These are phyloP conservation scores for Oscheius onirici DNA, from an alignment of 2,888 invertebrate genomes.

Conservation along the genomic window DNA sequence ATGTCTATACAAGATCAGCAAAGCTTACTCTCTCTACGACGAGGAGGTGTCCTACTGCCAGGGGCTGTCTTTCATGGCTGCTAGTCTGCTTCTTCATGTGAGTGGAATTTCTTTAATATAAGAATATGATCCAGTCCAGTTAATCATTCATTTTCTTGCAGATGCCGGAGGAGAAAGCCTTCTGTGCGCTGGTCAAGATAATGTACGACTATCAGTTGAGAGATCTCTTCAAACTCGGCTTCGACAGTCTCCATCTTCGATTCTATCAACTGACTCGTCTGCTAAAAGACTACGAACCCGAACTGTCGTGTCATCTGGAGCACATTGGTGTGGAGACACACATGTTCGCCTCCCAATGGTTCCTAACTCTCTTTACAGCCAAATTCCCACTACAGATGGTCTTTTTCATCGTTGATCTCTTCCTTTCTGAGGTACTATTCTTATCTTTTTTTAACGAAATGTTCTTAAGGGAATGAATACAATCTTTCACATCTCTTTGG, in stretches of 20 bases:
- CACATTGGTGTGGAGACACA: conserved; percentile 83
- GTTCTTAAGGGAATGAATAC: conserved; percentile 86
- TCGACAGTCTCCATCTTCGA: conserved; percentile 92
- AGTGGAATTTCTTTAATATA: too few relatives aligned
- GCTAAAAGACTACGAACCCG: conserved; percentile 79
- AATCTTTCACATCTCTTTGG: conserved; percentile 93
- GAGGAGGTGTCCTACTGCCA: conserved; percentile 98
- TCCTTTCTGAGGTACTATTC: conserved; percentile 77
- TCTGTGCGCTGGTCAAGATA: conserved; percentile 91
- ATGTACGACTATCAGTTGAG: conserved; percentile 96
- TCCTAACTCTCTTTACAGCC: conserved; percentile 98
- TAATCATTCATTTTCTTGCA: conserved; percentile 73
- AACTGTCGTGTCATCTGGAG: conserved; percentile 74
- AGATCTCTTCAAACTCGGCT: conserved; percentile 89
- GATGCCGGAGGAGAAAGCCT: conserved; percentile 99
- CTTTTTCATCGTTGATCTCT: conserved; percentile 95
- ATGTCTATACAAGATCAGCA: conserved; percentile 90
- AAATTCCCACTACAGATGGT: conserved; percentile 96
- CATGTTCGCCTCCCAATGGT: conserved; percentile 99
- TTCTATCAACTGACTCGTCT: conserved; percentile 92
- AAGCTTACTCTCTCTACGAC: conserved; percentile 94
- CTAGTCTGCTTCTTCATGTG: conserved; percentile 92
- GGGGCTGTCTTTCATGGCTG: conserved; percentile 95
- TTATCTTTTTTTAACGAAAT: background rate
- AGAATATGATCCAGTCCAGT: background rate